Percentiles rank a stretch among this genome's conserved stretches.
phyloP scores from a whole-genome alignment of 2,888 invertebrate genomes.

The Rotaria socialis region DNA sequence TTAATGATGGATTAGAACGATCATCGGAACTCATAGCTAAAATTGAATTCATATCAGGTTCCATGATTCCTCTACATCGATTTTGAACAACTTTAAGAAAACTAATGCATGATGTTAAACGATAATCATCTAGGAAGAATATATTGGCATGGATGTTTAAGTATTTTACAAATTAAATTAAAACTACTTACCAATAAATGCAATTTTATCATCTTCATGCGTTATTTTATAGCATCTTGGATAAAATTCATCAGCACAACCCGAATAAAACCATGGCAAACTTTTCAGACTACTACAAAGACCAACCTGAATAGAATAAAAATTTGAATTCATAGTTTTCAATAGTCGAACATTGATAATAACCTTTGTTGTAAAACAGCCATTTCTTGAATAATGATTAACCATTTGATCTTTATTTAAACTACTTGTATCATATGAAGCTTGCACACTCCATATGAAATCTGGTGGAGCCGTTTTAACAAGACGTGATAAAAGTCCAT shows the following conservation, averaged over 20 bases:
- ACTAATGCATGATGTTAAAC: constrained; percentile 79
- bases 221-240: constrained; percentile 78
- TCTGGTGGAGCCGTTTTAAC: constrained; percentile 53
- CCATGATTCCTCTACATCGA: constrained; percentile 35
- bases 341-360: background rate
- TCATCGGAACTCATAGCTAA: constrained; percentile 50
- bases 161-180: too few species aligned
- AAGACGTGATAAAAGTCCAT: constrained; percentile 60
- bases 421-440: constrained; percentile 86
- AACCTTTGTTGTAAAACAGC: constrained; percentile 82
- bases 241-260: constrained; percentile 72
- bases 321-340: background rate
- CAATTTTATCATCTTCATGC: constrained; percentile 55
- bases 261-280: constrained; percentile 54
- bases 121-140: constrained; percentile 76
- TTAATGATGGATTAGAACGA: constrained; percentile 52
- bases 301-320: constrained; percentile 51
- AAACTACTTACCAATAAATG: constrained; percentile 54
- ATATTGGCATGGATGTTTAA: too few species aligned
- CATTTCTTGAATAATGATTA: constrained; percentile 76
- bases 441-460: constrained; percentile 54
- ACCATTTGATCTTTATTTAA: constrained; percentile 69
- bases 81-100: constrained; percentile 72
- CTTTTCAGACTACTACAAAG: constrained; percentile 54
- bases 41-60: constrained; percentile 40